A percentile compares a stretch with the other conserved stretches of the same genome.
Evolutionary conservation across 2,888 invertebrate genomes (phyloP).

Genomic region (Megaustenia siamemsis): DNA sequence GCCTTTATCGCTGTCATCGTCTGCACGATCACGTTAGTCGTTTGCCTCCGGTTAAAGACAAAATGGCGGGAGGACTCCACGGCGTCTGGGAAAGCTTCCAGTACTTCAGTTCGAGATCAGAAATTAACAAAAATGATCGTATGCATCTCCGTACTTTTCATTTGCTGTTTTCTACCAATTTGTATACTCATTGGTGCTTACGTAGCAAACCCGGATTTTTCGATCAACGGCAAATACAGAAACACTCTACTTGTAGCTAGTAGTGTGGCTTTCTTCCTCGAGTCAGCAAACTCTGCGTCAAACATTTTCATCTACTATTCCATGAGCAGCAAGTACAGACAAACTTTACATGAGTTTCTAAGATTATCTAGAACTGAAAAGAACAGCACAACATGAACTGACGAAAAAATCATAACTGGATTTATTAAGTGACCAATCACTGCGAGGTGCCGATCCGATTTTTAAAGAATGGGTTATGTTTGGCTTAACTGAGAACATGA

Average conservation of each 20-base stretch:
- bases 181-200: background rate
- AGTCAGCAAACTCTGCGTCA: background rate
- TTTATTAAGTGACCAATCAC: too few species aligned
- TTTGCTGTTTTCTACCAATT: background rate
- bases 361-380: too few species aligned
- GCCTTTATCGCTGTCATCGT: background rate
- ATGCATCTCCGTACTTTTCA: too few species aligned
- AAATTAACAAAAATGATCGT: too few species aligned
- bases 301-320: background rate
- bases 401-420: too few species aligned
- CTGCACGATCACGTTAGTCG: background rate
- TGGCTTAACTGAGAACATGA: too few species aligned
- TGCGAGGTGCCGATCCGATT: too few species aligned
- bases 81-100: background rate
- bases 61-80: conserved; percentile 14
- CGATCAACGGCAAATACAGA: background rate
- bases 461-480: too few species aligned
- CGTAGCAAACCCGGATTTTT: background rate
- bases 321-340: background rate
- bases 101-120: background rate
- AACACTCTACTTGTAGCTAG: background rate
- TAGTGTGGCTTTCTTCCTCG: background rate
- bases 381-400: too few species aligned
- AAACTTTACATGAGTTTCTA: too few species aligned
- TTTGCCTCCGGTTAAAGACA: background rate